A percentile compares a stretch with the other conserved stretches of the same genome.
Conservation (phyloP, 2,888 invertebrate species). For the Spilosoma lubricipeda region DNA sequence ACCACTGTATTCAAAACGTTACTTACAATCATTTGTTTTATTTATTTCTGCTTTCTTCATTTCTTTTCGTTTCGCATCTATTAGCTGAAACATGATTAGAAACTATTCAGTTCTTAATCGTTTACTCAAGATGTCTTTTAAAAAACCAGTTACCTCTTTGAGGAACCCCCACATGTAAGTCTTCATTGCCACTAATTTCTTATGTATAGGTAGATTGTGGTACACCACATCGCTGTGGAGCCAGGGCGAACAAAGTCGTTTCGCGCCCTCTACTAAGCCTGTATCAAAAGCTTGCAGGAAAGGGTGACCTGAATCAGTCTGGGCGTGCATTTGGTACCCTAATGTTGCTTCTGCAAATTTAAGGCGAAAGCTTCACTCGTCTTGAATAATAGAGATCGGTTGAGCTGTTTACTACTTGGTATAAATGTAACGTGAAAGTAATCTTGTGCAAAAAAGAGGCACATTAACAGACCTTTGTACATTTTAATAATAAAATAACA, state of each 20-base stretch:
- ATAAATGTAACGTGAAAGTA: background rate
- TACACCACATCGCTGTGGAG: constrained; percentile 49
- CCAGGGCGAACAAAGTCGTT: constrained; percentile 51
- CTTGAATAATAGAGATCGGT: background rate
- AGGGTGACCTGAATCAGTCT: constrained; percentile 32
- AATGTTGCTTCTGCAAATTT: constrained; percentile 46
- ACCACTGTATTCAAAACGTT: background rate
- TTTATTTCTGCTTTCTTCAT: background rate
- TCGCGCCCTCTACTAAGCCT: constrained; percentile 22
- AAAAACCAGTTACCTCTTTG: constrained; percentile 26
- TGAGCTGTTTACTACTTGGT: background rate
- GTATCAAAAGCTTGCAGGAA: constrained; percentile 46
- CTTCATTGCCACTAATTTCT: constrained; percentile 21
- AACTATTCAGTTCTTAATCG: background rate
- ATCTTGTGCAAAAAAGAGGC: background rate
- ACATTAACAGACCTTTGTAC: background rate
- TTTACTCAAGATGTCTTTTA: background rate
- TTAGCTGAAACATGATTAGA: constrained; percentile 16
- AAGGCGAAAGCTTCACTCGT: background rate
- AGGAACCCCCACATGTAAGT: constrained; percentile 43
- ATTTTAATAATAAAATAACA: background rate
- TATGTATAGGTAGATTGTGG: constrained; percentile 34
- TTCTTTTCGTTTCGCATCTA: constrained; percentile 13
- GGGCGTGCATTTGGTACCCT: constrained; percentile 37
- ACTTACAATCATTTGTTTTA: background rate